phyloP scores from a whole-genome alignment of 2,888 invertebrate species.

The Rhabditoides inermis region DNA sequence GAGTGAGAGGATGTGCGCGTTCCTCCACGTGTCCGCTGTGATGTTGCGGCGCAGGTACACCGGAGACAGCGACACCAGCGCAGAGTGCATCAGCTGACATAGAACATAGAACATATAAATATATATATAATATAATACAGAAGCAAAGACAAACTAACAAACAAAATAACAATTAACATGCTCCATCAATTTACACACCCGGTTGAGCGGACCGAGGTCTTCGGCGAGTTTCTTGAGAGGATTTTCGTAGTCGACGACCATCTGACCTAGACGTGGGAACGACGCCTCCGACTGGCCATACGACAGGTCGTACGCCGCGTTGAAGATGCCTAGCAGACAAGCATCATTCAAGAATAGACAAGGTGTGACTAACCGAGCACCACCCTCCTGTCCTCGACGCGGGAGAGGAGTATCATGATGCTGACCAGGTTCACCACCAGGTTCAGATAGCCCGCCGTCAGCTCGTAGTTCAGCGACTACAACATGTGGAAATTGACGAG shows the following conservation, averaged over 20 bases:
- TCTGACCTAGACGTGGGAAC: constrained; percentile 88
- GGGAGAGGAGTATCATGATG: constrained; percentile 89
- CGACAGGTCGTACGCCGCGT: constrained; percentile 92
- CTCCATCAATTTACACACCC: too few species aligned
- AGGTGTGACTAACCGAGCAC: constrained; percentile 57
- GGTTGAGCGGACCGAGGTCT: constrained; percentile 88
- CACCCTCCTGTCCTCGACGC: constrained; percentile 94
- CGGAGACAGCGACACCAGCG: constrained; percentile 76
- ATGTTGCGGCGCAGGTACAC: constrained; percentile 82
- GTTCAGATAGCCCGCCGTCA: constrained; percentile 89
- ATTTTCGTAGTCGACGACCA: constrained; percentile 93
- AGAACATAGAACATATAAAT: constrained; percentile 47
- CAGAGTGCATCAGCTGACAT: constrained; percentile 66
- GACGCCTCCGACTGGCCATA: constrained; percentile 65
- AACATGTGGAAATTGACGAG: constrained; percentile 4
- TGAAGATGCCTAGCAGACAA: constrained; percentile 73
- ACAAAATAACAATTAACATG: constrained; percentile 6
- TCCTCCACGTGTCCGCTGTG: constrained; percentile 80
- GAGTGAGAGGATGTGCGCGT: constrained; percentile 67
- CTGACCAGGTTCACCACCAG: constrained; percentile 85
- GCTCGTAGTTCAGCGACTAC: constrained; percentile 80
- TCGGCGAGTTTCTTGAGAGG: constrained; percentile 89
- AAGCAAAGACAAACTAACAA: background rate
- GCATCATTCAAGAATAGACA: background rate
- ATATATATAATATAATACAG: background rate